These are phyloP conservation scores for Sebastes diploproa DNA, from an alignment of 2,797 vertebrate species.

Conservation along the genomic window DNA sequence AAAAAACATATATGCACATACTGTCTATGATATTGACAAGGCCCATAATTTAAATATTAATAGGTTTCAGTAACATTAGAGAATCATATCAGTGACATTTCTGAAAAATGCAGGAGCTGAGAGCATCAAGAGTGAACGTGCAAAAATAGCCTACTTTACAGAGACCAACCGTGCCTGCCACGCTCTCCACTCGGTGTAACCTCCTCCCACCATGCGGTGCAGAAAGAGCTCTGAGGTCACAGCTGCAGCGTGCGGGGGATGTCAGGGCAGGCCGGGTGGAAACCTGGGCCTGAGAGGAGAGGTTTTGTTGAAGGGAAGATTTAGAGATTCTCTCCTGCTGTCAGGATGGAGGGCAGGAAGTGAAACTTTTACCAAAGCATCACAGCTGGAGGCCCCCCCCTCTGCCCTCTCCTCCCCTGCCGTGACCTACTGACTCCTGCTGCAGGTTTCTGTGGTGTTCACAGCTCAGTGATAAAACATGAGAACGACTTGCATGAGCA, in stretches of 20 bases:
- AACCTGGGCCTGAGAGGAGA: slow-evolving; percentile 61
- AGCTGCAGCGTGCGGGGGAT: slow-evolving; percentile 73
- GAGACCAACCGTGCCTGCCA: slow-evolving; percentile 39
- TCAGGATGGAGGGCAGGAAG: slow-evolving; percentile 69
- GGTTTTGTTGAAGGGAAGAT: slow-evolving; percentile 60
- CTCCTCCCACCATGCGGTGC: slow-evolving; percentile 66
- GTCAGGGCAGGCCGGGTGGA: slow-evolving; percentile 63
- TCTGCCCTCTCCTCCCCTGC: slow-evolving; percentile 4
- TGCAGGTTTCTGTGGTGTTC: slow-evolving; percentile 68
- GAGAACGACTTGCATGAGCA: slow-evolving; percentile 32
- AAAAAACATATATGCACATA: not conserved
- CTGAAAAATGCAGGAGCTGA: slow-evolving; percentile 30
- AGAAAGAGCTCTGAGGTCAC: slow-evolving; percentile 70
- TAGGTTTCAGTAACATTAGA: slow-evolving; percentile 8
- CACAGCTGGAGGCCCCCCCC: slow-evolving; percentile 64
- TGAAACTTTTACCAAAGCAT: slow-evolving; percentile 65
- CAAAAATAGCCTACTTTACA: slow-evolving; percentile 59
- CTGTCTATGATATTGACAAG: not conserved
- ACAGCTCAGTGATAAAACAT: slow-evolving; percentile 63
- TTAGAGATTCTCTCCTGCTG: slow-evolving; percentile 67
- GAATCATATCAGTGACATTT: slow-evolving; percentile 11
- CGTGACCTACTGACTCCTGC: slow-evolving; percentile 64
- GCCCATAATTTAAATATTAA: not conserved
- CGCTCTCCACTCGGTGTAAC: slow-evolving; percentile 45
- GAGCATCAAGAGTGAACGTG: slow-evolving; percentile 24